Percentiles rank a stretch among this genome's conserved stretches.
Evolutionary conservation across 2,888 invertebrate species (phyloP).

Genomic region (Leuctra nigra): DNA sequence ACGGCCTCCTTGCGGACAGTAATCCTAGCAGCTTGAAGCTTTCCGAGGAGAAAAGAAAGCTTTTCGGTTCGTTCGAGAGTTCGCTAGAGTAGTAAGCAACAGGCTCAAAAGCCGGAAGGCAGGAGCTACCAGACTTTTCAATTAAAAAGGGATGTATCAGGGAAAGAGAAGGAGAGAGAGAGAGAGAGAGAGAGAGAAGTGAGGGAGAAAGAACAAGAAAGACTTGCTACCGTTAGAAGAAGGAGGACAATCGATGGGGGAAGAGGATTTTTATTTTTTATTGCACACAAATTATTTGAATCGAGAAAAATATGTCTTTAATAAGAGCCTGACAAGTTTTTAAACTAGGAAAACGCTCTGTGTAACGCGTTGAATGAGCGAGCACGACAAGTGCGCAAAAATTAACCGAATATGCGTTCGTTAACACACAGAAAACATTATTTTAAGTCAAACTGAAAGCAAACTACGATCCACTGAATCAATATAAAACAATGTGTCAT

Average conservation of each 20-base stretch:
- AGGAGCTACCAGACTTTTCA: slow-evolving; percentile 27
- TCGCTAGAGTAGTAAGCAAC: background rate
- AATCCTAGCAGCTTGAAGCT: background rate
- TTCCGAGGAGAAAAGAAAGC: background rate
- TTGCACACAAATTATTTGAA: too few relatives aligned
- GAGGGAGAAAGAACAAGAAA: background rate
- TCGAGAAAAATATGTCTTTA: too few relatives aligned
- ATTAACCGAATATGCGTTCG: too few relatives aligned
- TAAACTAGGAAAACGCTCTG: too few relatives aligned
- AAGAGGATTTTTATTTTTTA: too few relatives aligned
- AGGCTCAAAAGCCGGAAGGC: slow-evolving; percentile 26
- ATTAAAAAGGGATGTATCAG: slow-evolving; percentile 24
- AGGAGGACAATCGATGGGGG: background rate
- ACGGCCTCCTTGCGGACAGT: background rate
- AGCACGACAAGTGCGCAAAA: too few relatives aligned
- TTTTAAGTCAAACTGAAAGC: too few relatives aligned
- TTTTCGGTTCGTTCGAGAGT: background rate
- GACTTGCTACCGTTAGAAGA: background rate
- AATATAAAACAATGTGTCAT: too few relatives aligned
- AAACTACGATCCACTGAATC: too few relatives aligned
- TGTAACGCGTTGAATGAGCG: too few relatives aligned
- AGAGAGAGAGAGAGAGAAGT: background rate
- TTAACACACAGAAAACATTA: too few relatives aligned
- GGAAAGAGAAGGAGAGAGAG: background rate
- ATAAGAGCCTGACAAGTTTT: too few relatives aligned